These are phyloP conservation scores for Pyrrhia umbra DNA, from an alignment of 2,888 invertebrate genomes.

Conservation along the genomic window DNA sequence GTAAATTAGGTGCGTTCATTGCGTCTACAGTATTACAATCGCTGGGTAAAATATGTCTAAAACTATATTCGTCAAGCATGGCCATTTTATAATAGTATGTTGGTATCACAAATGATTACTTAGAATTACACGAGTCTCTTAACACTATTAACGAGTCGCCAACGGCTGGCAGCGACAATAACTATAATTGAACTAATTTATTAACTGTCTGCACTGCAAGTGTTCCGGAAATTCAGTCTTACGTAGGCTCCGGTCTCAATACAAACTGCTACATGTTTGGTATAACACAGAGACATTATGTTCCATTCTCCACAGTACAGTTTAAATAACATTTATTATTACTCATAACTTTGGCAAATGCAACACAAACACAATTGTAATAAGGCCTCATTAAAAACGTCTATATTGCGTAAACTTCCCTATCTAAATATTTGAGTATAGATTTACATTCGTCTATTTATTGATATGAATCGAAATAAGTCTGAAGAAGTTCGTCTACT, in stretches of 20 bases:
- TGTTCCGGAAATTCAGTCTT: conserved; percentile 68
- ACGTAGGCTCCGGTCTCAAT: conserved; percentile 48
- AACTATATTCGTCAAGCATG: conserved; percentile 62
- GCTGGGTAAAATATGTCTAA: conserved; percentile 59
- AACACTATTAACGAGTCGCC: conserved; percentile 54
- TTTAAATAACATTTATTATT: conserved; percentile 55
- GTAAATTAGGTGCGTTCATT: conserved; percentile 27
- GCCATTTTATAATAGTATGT: conserved; percentile 61
- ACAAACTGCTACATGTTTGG: conserved; percentile 45
- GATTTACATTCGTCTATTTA: conserved; percentile 24
- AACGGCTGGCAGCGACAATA: conserved; percentile 48
- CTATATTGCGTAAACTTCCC: conserved; percentile 29
- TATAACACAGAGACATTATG: conserved; percentile 40
- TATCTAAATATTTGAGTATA: conserved; percentile 29
- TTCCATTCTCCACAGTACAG: conserved; percentile 46
- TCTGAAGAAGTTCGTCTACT: conserved; percentile 26
- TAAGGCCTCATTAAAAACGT: conserved; percentile 29
- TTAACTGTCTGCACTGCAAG: conserved; percentile 57
- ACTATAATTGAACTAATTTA: conserved; percentile 66
- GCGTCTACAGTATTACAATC: conserved; percentile 47
- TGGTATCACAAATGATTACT: conserved; percentile 67
- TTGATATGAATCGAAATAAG: conserved; percentile 32
- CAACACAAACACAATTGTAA: conserved; percentile 51
- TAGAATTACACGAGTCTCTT: conserved; percentile 59
- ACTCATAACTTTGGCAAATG: conserved; percentile 65